Conservation (phyloP, 2,888 invertebrate species). For the Urechis unicinctus region DNA sequence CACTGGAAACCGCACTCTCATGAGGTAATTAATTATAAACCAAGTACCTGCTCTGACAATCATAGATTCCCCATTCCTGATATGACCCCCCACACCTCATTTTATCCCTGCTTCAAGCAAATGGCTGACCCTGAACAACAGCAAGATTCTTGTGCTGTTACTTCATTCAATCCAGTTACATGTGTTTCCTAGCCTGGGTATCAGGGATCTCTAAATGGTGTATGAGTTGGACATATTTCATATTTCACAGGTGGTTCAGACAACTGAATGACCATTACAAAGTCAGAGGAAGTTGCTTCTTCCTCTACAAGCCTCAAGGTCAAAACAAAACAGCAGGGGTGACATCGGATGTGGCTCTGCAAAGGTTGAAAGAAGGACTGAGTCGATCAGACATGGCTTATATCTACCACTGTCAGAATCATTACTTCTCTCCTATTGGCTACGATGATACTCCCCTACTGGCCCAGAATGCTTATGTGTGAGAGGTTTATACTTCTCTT, state of each 20-base stretch:
- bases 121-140: no score
- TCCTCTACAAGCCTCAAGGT: conserved; percentile 43
- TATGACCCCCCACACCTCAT: no score
- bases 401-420: conserved; percentile 46
- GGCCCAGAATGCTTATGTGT: conserved; percentile 37
- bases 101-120: no score
- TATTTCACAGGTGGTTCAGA: conserved; percentile 38
- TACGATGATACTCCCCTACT: conserved; percentile 37
- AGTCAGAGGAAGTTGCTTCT: conserved; percentile 34
- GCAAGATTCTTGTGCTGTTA: no score
- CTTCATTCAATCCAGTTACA: no score
- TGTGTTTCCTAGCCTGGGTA: no score
- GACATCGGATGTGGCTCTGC: conserved; percentile 31
- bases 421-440: conserved; percentile 46
- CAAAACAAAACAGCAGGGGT: conserved; percentile 27
- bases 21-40: no score
- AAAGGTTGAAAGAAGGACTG: conserved; percentile 32
- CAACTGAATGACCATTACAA: conserved; percentile 35
- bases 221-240: no score
- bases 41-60: no score
- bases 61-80: no score
- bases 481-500: neutral
- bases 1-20: conserved; percentile 38
- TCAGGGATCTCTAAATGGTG: no score
- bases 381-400: conserved; percentile 30